Percentiles rank a stretch among this genome's conserved stretches.
Evolutionary conservation across 2,797 vertebrate genomes (phyloP).

Genomic region (Scomberomorus guttatus): DNA sequence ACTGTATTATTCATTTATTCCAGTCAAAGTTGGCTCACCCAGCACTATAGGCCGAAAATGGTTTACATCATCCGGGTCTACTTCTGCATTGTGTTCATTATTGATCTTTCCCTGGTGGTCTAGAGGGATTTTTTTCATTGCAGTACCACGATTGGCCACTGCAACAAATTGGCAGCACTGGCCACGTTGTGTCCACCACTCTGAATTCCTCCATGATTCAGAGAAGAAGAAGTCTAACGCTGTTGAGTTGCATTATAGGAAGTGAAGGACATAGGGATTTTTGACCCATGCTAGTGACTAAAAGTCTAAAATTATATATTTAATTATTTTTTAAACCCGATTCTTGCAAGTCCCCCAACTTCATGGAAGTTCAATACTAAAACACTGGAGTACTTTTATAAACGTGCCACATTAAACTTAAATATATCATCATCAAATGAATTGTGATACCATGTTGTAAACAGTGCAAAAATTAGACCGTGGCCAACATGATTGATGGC

Average conservation of each 20-base stretch:
- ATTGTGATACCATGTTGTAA: conserved; percentile 8
- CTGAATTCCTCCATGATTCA: no score
- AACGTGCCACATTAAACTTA: conserved; percentile 5
- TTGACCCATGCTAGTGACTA: no score
- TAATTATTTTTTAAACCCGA: background rate
- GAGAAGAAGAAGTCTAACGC: no score
- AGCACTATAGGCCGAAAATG: background rate
- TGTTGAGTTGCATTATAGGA: no score
- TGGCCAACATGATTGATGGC: conserved; percentile 18
- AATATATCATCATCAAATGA: conserved; percentile 1
- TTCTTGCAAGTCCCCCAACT: background rate
- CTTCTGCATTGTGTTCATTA: no score
- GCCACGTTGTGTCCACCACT: no score
- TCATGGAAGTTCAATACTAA: background rate
- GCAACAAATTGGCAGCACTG: background rate
- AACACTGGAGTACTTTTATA: background rate
- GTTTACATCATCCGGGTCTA: background rate
- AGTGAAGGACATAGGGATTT: no score
- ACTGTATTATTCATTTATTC: background rate
- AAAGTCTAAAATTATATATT: no score
- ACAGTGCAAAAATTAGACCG: background rate
- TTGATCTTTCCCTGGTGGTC: background rate
- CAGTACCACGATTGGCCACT: background rate
- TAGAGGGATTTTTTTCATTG: background rate
- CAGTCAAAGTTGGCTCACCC: background rate